Base-by-base conservation (phyloP, 2,888 invertebrate genomes). In the Himalopsyche japonica region DNA sequence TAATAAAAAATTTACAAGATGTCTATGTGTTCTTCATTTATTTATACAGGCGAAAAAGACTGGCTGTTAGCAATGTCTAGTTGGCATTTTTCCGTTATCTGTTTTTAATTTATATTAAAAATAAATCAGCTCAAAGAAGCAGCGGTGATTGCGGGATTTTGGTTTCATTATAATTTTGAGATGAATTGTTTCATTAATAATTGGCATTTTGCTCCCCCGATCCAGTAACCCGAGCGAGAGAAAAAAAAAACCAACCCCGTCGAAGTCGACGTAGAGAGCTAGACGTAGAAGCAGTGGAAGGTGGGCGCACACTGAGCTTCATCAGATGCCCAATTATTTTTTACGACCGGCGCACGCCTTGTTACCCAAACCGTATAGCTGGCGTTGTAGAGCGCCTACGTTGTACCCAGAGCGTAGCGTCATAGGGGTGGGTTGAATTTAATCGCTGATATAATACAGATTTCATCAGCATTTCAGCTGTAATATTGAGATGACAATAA, bases 271-370 rank as follows among this genome's bases (percentile, higher is more conserved):
- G 34, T 10, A 57, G 37, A 37, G 32, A 30, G 34, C 32, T 27
- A 27, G 27, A 24, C 15, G 30, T 27, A 43, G 77, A 12, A 49
- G 20, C 30, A 78, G 47, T 18, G 32, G 43, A 34, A 47, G 49
- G 77, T 30, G 48, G 30, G 78, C 57, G 34, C 30, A 34, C 32
- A 76, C 34, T 27, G 70, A 43, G 76, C 76, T 82, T 85, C 83
- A 79, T 81, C 80, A 78, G 77, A 79, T 82, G 80, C 84, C 86
- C 86, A 86, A 86, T 86, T 86, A 86, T 86, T 83, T 86, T 86
- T 86, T 86, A 85, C 85, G 85, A 85, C 81, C 79, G 49, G 10
- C 49, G 49, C 49, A 49, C 20, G 27, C 30, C 30, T 48, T 49
- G 79, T 27, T 79, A 48, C 47, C 18, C 18, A 48, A 79, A 79